A percentile compares a stretch with the other conserved stretches of the same genome.
Evolutionary conservation across 2,888 invertebrate genomes (phyloP).

Genomic region (Seladonia tumulorum): DNA sequence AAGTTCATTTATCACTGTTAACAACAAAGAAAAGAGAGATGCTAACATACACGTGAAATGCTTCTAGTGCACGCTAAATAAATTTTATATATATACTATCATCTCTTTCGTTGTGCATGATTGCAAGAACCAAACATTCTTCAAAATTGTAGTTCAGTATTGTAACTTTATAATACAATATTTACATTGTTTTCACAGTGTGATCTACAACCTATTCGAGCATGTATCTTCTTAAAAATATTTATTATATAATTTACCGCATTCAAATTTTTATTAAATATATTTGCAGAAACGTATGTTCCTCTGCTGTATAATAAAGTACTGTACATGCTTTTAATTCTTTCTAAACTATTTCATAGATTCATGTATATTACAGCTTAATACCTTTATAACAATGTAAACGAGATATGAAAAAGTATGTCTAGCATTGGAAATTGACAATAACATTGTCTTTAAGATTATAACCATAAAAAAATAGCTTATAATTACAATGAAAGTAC

Average conservation of each 20-base stretch:
- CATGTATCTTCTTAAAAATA: constrained; percentile 34
- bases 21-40: constrained; percentile 29
- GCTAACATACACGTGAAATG: constrained; percentile 37
- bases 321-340: constrained; percentile 33
- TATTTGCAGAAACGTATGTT: constrained; percentile 18
- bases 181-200: constrained; percentile 40
- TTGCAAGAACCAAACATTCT: constrained; percentile 57
- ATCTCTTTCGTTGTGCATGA: constrained; percentile 40
- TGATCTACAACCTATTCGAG: constrained; percentile 41
- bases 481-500: not conserved
- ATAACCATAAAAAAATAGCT: not conserved
- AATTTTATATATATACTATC: constrained; percentile 19
- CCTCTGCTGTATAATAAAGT: constrained; percentile 28
- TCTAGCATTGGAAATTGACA: constrained; percentile 18
- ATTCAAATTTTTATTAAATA: constrained; percentile 30
- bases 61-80: constrained; percentile 35
- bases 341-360: constrained; percentile 25
- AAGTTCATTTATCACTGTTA: constrained; percentile 30
- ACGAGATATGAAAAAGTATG: constrained; percentile 42
- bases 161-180: constrained; percentile 43
- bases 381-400: constrained; percentile 19
- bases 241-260: constrained; percentile 17
- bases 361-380: constrained; percentile 19
- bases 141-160: constrained; percentile 40
- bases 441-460: constrained; percentile 17